phyloP scores from a whole-genome alignment of 2,113 vertebrate species.

The Ophthalmolycus amberensis region DNA sequence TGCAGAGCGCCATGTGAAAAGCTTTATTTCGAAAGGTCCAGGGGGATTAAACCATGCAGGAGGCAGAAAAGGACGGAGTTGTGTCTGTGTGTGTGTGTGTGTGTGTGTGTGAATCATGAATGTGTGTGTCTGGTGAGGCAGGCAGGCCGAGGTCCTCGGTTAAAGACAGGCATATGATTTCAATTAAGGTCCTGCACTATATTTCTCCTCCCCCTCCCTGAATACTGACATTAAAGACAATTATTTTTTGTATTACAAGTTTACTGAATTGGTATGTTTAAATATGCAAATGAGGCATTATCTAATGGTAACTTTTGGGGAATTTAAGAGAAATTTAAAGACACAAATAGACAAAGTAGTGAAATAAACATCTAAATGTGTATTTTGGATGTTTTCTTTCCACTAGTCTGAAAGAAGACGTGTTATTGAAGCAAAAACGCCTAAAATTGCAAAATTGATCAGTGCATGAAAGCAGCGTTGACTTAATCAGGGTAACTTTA shows the following conservation, averaged over 20 bases:
- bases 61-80: conserved; percentile 35
- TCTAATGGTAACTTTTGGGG: too few relatives aligned
- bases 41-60: conserved; percentile 63
- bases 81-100: not conserved
- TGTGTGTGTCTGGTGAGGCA: conserved; percentile 37
- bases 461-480: too few relatives aligned
- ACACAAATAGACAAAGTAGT: not conserved
- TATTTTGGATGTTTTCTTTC: not conserved
- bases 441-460: too few relatives aligned
- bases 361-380: not conserved
- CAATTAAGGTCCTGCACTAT: conserved; percentile 71
- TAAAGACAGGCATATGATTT: conserved; percentile 77
- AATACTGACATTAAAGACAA: too few relatives aligned
- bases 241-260: too few relatives aligned
- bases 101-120: conserved; percentile 19
- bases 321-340: too few relatives aligned
- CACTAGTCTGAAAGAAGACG: too few relatives aligned
- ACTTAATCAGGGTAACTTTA: not conserved
- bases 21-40: conserved; percentile 71
- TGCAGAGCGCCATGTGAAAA: conserved; percentile 75
- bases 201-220: conserved; percentile 2
- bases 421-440: too few relatives aligned
- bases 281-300: too few relatives aligned
- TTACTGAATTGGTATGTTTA: too few relatives aligned
- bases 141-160: conserved; percentile 41